Evolutionary conservation across 1,140 invertebrate species (phyloP), one percentile per base, ranked within the genome.

Genomic region (Elymnias hypermnestra): DNA sequence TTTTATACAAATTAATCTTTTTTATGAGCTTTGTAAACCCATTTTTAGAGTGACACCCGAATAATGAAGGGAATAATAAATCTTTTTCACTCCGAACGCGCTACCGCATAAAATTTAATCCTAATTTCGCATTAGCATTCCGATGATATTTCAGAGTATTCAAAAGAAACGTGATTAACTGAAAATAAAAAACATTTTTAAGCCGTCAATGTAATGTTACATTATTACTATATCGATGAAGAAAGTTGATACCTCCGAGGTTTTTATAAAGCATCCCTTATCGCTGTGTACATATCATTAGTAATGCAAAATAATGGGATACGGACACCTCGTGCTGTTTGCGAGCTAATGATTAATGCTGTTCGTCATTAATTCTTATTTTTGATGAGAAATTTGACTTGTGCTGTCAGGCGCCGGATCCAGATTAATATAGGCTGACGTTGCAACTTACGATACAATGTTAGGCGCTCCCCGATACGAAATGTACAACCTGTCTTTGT

Each of bases 241-340:
- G 62, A 61, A 60, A 66, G 67, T 64, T 66, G 68, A 79, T 70
- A 71, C 47, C 56, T 57, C 55, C 48, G 50, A 63, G 59, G 69
- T 76, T 77, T 75, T 63, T 66, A 59, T 53, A 64, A 75, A 73
- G 64, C 72, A 53, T 72, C 70, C 72, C 73, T 82, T 81, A 78
- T 77, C 74, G 61, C 51, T 72, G 71, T 74, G 69, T 79, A 79
- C 76, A 83, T 85, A 83, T 83, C 77, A 85, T 85, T 85, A 83
- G 82, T 83, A 85, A 85, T 82, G 77, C 82, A 83, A 85, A 85
- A 85, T 85, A 85, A 85, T 85, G 78, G 82, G 82, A 82, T 74
- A 79, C 73, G 56, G 72, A 85, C 78, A 85, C 82, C 78, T 81
- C 77, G 73, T 85, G 82, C 82, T 74, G 82, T 83, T 83, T 83